Evolutionary conservation across 2,113 vertebrate species (phyloP).

Genomic region (Zapornia atra): DNA sequence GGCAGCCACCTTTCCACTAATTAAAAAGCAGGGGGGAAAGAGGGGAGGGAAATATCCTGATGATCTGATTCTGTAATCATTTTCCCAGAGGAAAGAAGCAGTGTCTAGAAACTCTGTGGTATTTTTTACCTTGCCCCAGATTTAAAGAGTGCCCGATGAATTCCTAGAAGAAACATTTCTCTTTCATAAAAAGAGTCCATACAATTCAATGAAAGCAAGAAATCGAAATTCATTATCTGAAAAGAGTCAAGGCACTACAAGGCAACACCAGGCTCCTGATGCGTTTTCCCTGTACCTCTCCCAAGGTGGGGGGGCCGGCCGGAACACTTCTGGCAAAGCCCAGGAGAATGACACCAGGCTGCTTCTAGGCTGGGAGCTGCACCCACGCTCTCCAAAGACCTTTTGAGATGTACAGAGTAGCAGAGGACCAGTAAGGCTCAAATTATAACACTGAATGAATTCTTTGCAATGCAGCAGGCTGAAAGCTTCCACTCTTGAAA

Average conservation of each 20-base stretch:
- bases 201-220: background rate
- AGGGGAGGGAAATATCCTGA: background rate
- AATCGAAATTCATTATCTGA: background rate
- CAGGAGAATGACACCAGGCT: rapidly evolving
- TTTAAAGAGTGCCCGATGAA: background rate
- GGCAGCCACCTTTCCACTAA: background rate
- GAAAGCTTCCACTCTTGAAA: background rate
- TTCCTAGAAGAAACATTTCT: background rate
- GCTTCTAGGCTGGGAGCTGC: background rate
- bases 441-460: background rate
- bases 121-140: background rate
- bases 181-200: background rate
- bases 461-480: background rate
- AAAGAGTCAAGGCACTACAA: background rate
- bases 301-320: background rate
- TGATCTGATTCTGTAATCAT: background rate
- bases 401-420: background rate
- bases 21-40: background rate
- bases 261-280: background rate
- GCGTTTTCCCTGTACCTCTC: background rate
- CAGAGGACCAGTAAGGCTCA: background rate
- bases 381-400: background rate
- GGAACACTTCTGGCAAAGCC: background rate
- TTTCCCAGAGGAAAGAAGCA: background rate
- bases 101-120: background rate